Conservation (phyloP, 2,797 vertebrate species). For the Acanthiza pusilla region DNA sequence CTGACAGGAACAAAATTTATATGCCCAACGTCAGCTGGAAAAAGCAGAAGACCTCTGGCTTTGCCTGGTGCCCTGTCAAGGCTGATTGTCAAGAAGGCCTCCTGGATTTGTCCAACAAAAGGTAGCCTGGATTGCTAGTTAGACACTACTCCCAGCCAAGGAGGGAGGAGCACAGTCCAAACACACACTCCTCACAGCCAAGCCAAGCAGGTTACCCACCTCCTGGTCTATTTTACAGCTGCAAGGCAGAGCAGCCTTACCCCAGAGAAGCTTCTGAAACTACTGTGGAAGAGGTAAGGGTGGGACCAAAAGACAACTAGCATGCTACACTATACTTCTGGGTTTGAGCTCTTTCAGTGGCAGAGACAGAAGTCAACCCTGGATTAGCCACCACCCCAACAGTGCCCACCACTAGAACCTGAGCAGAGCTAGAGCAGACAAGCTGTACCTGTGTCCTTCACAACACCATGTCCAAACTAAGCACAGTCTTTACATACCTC, state of each 20-base stretch:
- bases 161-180: not conserved
- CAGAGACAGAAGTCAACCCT: not conserved
- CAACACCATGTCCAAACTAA: not conserved
- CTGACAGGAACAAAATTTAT: not conserved
- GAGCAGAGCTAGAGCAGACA: not conserved
- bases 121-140: not conserved
- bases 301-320: not conserved
- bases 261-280: not conserved
- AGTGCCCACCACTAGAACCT: not conserved
- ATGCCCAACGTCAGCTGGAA: not conserved
- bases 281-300: not conserved
- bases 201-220: not conserved
- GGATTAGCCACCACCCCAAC: not conserved
- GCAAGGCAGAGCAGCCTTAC: not conserved
- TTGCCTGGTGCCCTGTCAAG: not conserved
- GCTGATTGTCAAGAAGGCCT: not conserved
- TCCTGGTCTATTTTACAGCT: not conserved
- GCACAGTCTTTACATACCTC: not conserved
- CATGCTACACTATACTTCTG: not conserved
- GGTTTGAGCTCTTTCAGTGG: not conserved
- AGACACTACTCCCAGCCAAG: not conserved
- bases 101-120: not conserved
- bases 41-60: not conserved
- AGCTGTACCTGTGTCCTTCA: fast-evolving
- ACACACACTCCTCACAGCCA: not conserved